phyloP scores from a whole-genome alignment of 2,888 invertebrate species.

The Platerodrilus igneus region DNA sequence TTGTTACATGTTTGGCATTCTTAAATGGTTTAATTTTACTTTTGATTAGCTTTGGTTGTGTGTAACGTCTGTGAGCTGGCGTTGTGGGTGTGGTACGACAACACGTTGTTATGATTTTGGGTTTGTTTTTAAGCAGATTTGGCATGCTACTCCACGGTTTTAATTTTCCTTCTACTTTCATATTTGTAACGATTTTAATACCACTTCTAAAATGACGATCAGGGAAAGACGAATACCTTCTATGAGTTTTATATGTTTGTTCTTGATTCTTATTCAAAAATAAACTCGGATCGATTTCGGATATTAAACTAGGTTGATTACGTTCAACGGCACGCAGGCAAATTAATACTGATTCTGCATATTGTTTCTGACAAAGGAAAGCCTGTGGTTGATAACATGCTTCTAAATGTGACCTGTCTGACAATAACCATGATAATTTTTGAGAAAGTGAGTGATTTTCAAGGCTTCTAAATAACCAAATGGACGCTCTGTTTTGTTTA shows the following conservation, averaged over 20 bases:
- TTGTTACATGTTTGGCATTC: constrained; percentile 36
- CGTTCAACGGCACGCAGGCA: constrained; percentile 62
- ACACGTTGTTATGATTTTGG: constrained; percentile 30
- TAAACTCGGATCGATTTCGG: constrained; percentile 58
- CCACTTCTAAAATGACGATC: constrained; percentile 41
- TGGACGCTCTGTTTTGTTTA: constrained; percentile 50
- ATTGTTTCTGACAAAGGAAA: constrained; percentile 56
- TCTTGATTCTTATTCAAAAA: constrained; percentile 40
- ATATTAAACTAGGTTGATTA: constrained; percentile 57
- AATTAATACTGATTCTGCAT: constrained; percentile 58
- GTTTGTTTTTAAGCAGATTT: constrained; percentile 35
- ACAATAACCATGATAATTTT: constrained; percentile 58
- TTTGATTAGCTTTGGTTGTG: constrained; percentile 4
- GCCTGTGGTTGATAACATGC: constrained; percentile 56
- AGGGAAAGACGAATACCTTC: constrained; percentile 56
- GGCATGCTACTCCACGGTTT: constrained; percentile 49
- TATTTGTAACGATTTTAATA: background rate
- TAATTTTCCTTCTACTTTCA: constrained; percentile 37
- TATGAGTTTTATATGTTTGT: constrained; percentile 48
- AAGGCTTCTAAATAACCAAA: constrained; percentile 53
- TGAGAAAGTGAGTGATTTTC: constrained; percentile 56
- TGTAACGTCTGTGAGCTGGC: constrained; percentile 34
- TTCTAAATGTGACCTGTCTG: constrained; percentile 57
- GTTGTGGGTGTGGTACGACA: constrained; percentile 44
- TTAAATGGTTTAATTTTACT: too few relatives aligned